These are phyloP conservation scores for Eupithecia abbreviata DNA, from an alignment of 2,888 invertebrate species.

Conservation along the genomic window DNA sequence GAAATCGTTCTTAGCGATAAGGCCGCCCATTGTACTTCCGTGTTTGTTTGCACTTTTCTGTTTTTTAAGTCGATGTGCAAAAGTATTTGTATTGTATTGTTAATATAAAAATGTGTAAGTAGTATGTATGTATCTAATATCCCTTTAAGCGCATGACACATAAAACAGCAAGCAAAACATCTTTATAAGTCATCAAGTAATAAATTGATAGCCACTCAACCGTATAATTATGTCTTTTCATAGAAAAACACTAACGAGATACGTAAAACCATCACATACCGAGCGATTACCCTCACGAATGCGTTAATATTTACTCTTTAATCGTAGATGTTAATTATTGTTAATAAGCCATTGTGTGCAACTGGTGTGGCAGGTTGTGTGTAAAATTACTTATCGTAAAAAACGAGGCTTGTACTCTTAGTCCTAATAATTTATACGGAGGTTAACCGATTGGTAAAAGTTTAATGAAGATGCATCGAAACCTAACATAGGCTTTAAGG, in stretches of 20 bases:
- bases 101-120: too few relatives aligned
- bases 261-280: constrained; percentile 34
- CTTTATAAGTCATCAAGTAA: not conserved
- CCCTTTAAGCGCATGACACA: not conserved
- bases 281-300: constrained; percentile 34
- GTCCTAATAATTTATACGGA: not conserved
- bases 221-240: constrained; percentile 22
- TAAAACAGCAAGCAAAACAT: constrained; percentile 1
- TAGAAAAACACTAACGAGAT: constrained; percentile 26
- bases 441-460: not conserved
- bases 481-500: too few relatives aligned
- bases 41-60: too few relatives aligned
- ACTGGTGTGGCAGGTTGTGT: constrained; percentile 32
- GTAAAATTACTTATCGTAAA: constrained; percentile 28
- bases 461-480: not conserved
- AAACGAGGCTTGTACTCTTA: constrained; percentile 8
- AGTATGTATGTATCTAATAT: not conserved
- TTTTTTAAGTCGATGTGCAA: too few relatives aligned
- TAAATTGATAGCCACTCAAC: constrained; percentile 9
- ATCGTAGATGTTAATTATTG: constrained; percentile 31
- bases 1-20: too few relatives aligned
- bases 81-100: too few relatives aligned
- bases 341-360: constrained; percentile 43
- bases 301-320: constrained; percentile 31
- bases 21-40: too few relatives aligned